phyloP scores from a whole-genome alignment of 2,113 vertebrate species.

The Percopsis transmontana region DNA sequence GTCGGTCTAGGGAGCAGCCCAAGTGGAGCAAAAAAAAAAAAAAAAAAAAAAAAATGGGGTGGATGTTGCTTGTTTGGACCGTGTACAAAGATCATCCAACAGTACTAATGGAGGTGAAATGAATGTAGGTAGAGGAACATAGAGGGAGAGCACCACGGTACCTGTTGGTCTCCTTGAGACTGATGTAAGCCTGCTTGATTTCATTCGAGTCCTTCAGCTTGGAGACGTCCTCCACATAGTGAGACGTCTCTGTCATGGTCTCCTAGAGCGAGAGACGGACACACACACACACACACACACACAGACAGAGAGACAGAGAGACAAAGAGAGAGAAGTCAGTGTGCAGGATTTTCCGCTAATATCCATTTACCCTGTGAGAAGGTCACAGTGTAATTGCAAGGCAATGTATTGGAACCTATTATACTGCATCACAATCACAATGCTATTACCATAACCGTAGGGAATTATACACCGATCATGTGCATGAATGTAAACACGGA shows the following conservation, averaged over 20 bases:
- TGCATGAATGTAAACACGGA: constrained; percentile 6
- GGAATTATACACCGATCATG: not conserved
- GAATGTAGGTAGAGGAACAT: too few species aligned
- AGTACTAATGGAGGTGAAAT: too few species aligned
- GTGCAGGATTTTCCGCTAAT: not conserved
- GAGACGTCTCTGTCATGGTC: constrained; percentile 93
- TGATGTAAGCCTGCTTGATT: constrained; percentile 94
- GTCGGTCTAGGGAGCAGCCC: not conserved
- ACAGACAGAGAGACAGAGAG: not conserved
- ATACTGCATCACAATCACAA: constrained; percentile 8
- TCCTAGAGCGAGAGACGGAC: constrained; percentile 74
- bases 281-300: too few species aligned
- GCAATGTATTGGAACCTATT: not conserved
- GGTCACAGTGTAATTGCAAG: not conserved
- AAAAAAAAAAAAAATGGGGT: not conserved
- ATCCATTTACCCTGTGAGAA: not conserved
- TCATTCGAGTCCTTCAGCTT: constrained; percentile 96
- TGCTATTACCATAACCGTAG: not conserved
- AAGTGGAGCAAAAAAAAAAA: not conserved
- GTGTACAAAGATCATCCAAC: too few species aligned
- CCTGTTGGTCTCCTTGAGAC: constrained; percentile 97
- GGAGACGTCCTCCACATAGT: constrained; percentile 89
- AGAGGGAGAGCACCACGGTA: constrained; percentile 39
- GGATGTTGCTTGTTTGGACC: not conserved
- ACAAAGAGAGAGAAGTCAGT: not conserved